A percentile compares a stretch with the other conserved stretches of the same genome.
Evolutionary conservation across 2,113 vertebrate species (phyloP).

Genomic region (Lanius collurio): DNA sequence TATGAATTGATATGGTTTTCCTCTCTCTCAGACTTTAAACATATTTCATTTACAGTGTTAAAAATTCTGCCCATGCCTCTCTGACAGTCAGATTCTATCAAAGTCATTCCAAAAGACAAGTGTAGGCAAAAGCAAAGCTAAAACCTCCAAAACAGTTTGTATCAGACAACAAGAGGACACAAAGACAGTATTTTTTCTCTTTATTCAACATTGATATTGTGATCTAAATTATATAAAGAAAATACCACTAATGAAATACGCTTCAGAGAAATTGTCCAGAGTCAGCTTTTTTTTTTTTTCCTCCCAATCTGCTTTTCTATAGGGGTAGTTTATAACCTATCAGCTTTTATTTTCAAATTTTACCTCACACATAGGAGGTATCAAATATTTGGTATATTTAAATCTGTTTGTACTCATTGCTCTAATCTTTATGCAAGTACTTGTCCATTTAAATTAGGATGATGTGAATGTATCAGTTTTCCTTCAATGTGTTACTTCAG

Average conservation of each 20-base stretch:
- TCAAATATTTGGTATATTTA: not conserved
- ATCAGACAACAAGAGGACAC: not conserved
- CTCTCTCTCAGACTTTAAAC: not conserved
- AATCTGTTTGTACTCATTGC: not conserved
- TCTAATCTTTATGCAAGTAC: not conserved
- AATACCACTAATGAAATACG: not conserved
- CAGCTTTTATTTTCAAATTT: not conserved
- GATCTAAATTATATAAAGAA: not conserved
- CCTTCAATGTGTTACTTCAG: not conserved
- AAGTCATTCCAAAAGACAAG: not conserved
- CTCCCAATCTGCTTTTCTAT: not conserved
- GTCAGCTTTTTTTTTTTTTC: not conserved
- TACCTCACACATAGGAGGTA: not conserved
- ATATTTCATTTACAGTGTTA: not conserved
- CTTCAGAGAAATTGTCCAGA: not conserved
- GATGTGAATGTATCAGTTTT: not conserved
- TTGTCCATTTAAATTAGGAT: not conserved
- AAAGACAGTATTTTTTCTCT: fast-evolving
- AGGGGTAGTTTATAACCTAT: not conserved
- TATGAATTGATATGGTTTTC: not conserved
- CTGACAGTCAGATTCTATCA: not conserved
- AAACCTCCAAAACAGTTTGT: fast-evolving
- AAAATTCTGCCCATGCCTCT: not conserved
- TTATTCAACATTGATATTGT: not conserved
- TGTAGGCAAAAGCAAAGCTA: not conserved